Evolutionary conservation across 2,888 invertebrate genomes (phyloP), one percentile per base, ranked within the genome.

Genomic region (Camptogramma bilineatum): DNA sequence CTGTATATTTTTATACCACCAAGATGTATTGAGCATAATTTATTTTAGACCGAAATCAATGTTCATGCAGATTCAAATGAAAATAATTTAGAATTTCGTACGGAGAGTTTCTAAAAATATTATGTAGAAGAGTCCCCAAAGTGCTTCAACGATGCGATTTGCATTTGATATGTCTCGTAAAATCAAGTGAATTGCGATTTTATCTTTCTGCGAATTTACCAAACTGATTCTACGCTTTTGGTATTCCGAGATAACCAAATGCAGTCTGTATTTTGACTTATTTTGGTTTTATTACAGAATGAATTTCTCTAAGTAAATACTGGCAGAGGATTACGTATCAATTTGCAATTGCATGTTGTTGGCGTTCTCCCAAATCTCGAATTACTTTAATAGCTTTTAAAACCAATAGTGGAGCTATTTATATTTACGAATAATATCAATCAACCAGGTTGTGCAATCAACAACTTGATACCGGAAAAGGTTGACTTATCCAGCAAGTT

Each of bases 331-430:
- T n/a, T n/a, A n/a, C n/a, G 61, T 73, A 74, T 71, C 65, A 75
- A 74, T 75, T 79, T 76, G 64, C 69, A 68, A 54, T 56, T 61
- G 56, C 68, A 70, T 65, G 69, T 72, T 59, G 70, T 68, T 78
- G 77, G 75, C 77, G 54, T 53, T 69, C 59, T 50, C 71, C 75
- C 76, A 79, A 76, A 73, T 71, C 60, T 68, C 21, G 31, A 50
- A 55, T 52, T 58, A 68, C 62, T 51, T 55, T 55, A 65, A 66
- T 58, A 65, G 69, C 62, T 74, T 69, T 73, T 68, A 53, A 72
- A 68, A 68, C 63, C 58, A 42, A 42, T 51, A 28, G 10, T 39
- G 34, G 34, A 39, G 34, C 13, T 39, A 13, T 34, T 39, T 39
- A 39, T 39, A 13, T 39, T 34, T 39, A 39, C 13, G 13, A 2